Percentiles rank a stretch among this genome's conserved stretches.
These are phyloP conservation scores for Delichon dasypus DNA, from an alignment of 2,797 vertebrate genomes.

Conservation along the genomic window DNA sequence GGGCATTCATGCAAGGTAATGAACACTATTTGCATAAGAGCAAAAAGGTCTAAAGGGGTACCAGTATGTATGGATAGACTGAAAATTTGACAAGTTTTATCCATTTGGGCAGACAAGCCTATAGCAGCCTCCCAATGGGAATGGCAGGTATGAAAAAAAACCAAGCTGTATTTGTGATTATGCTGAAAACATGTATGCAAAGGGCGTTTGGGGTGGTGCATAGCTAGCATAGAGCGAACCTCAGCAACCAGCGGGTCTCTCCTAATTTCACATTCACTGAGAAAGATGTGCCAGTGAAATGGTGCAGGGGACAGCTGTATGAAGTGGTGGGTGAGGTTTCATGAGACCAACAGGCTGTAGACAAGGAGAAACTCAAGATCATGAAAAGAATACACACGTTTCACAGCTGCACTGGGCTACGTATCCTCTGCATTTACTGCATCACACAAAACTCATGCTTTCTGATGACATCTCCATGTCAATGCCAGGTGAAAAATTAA, in stretches of 20 bases:
- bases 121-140: not conserved
- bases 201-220: not conserved
- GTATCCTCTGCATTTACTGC: fast-evolving
- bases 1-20: not conserved
- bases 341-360: not conserved
- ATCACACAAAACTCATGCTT: fast-evolving
- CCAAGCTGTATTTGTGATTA: not conserved
- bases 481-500: not conserved
- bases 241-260: not conserved
- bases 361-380: fast-evolving
- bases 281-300: not conserved
- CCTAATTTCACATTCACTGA: not conserved
- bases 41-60: not conserved
- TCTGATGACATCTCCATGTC: not conserved
- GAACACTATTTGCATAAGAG: not conserved
- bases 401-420: fast-evolving
- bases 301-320: not conserved
- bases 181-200: fast-evolving
- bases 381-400: fast-evolving
- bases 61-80: not conserved
- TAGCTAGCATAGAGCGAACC: not conserved
- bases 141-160: fast-evolving
- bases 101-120: not conserved
- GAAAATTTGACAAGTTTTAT: not conserved
- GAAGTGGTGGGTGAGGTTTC: not conserved